Evolutionary conservation across 2,113 vertebrate genomes (phyloP).

Genomic region (Indicator indicator): DNA sequence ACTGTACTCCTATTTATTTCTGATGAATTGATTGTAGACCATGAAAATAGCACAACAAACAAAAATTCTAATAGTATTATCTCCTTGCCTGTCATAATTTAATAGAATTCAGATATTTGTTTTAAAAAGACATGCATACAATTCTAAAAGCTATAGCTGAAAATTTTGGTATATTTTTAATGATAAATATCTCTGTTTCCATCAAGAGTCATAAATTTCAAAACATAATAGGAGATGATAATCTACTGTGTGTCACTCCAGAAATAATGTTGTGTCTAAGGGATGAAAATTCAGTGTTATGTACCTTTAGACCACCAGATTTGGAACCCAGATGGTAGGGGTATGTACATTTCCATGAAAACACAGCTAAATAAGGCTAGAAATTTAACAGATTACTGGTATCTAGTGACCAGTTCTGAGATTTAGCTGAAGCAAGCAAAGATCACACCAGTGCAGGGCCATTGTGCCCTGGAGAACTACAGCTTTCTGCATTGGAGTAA

Average conservation of each 20-base stretch:
- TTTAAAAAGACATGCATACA: neutral
- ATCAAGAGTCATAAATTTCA: neutral
- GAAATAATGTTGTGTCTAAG: neutral
- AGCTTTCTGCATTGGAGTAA: neutral
- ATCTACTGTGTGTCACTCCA: neutral
- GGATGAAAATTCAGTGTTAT: neutral
- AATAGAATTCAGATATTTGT: neutral
- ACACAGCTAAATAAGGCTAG: neutral
- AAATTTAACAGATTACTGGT: neutral
- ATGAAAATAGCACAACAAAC: neutral
- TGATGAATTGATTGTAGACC: neutral
- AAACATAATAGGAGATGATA: neutral
- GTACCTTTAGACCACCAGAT: neutral
- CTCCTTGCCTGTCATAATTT: neutral
- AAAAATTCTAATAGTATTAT: neutral
- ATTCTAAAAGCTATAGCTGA: neutral
- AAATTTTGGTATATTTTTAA: neutral
- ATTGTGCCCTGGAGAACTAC: rapidly evolving
- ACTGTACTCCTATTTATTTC: neutral
- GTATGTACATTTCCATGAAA: neutral
- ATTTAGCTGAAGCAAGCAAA: neutral
- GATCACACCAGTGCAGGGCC: neutral
- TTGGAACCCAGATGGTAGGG: neutral
- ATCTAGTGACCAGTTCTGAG: neutral
- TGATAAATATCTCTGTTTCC: neutral